phyloP scores from a whole-genome alignment of 2,113 vertebrate genomes.

The Daubentonia madagascariensis region DNA sequence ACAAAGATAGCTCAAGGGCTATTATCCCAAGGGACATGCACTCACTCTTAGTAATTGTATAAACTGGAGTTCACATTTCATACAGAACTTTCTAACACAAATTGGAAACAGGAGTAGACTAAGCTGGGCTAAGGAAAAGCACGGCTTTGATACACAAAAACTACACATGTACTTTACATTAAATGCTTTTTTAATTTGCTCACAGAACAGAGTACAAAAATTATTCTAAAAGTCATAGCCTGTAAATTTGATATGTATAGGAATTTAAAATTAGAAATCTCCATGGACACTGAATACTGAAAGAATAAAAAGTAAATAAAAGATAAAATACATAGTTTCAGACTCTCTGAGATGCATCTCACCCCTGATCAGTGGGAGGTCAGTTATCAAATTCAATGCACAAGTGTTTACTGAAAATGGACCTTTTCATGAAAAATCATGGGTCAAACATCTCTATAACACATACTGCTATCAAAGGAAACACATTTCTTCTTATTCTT shows the following conservation, averaged over 20 bases:
- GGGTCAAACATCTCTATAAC: not conserved
- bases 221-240: slow-evolving; percentile 56
- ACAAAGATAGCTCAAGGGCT: slow-evolving; percentile 47
- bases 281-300: slow-evolving; percentile 53
- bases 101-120: slow-evolving; percentile 65
- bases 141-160: slow-evolving; percentile 50
- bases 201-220: slow-evolving; percentile 33
- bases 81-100: slow-evolving; percentile 60
- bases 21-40: not conserved
- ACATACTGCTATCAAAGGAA: slow-evolving; percentile 24
- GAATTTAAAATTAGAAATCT: slow-evolving; percentile 62
- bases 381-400: not conserved
- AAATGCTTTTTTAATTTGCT: slow-evolving; percentile 44
- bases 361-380: not conserved
- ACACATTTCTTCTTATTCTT: slow-evolving; percentile 27
- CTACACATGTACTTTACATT: slow-evolving; percentile 43
- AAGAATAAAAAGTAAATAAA: slow-evolving; percentile 55
- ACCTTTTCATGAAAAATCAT: not conserved
- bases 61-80: slow-evolving; percentile 67
- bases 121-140: slow-evolving; percentile 18
- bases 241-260: slow-evolving; percentile 50
- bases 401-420: not conserved
- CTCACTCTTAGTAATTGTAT: slow-evolving; percentile 25
- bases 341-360: slow-evolving; percentile 24
- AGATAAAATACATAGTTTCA: slow-evolving; percentile 14